A percentile compares a stretch with the other conserved stretches of the same genome.
Evolutionary conservation across 2,888 invertebrate genomes (phyloP).

Genomic region (Tetranychus truncatus): DNA sequence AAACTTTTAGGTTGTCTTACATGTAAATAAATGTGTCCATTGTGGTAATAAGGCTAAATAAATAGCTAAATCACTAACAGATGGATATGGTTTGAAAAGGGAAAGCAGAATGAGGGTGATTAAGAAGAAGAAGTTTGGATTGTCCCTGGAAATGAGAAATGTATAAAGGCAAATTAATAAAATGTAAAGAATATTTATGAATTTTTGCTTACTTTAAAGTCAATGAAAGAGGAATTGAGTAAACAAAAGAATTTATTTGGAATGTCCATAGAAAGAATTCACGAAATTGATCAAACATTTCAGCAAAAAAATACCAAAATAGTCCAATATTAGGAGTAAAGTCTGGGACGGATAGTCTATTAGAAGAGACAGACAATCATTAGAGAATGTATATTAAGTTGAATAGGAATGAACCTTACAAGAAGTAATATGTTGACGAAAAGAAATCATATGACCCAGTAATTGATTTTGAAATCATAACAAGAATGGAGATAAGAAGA

Average conservation of each 20-base stretch:
- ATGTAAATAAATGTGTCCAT: slow-evolving; percentile 69
- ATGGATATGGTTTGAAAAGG: slow-evolving; percentile 92
- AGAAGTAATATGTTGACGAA: slow-evolving; percentile 56
- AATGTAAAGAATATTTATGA: background rate
- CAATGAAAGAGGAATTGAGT: slow-evolving; percentile 57
- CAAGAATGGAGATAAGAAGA: slow-evolving; percentile 39
- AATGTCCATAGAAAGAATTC: slow-evolving; percentile 85
- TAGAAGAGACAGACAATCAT: background rate
- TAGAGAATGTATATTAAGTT: background rate
- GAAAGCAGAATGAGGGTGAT: slow-evolving; percentile 61
- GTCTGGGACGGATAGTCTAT: slow-evolving; percentile 70
- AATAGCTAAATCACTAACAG: slow-evolving; percentile 81
- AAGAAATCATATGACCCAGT: slow-evolving; percentile 39
- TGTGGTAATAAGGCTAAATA: slow-evolving; percentile 72
- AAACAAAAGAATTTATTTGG: slow-evolving; percentile 83
- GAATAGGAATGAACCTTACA: slow-evolving; percentile 41
- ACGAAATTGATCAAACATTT: slow-evolving; percentile 98
- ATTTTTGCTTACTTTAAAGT: slow-evolving; percentile 36
- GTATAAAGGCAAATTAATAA: slow-evolving; percentile 7
- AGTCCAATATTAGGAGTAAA: slow-evolving; percentile 88
- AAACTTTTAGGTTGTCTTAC: slow-evolving; percentile 41
- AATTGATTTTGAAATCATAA: slow-evolving; percentile 46
- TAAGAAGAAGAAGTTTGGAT: slow-evolving; percentile 59
- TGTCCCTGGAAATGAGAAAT: slow-evolving; percentile 33
- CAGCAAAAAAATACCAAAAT: slow-evolving; percentile 99